Evolutionary conservation across 2,888 invertebrate genomes (phyloP).

Genomic region (Drosophila ezoana): DNA sequence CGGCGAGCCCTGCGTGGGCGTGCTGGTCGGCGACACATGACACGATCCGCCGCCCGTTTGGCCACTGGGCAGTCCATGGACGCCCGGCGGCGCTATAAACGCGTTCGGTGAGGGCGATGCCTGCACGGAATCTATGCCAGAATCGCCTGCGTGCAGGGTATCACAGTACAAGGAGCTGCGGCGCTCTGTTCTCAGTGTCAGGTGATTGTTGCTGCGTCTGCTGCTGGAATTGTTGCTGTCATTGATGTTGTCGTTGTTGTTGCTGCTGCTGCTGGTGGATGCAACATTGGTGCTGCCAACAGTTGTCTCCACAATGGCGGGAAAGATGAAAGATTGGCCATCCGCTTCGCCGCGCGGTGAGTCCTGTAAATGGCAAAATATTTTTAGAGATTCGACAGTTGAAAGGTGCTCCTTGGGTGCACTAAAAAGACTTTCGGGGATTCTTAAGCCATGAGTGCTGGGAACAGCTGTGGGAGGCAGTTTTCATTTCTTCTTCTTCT

Average conservation of each 20-base stretch:
- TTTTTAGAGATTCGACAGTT: conserved; percentile 27
- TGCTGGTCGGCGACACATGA: conserved; percentile 83
- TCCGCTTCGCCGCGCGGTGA: conserved; percentile 89
- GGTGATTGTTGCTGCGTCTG: conserved; percentile 66
- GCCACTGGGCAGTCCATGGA: conserved; percentile 60
- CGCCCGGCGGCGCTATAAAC: conserved; percentile 83
- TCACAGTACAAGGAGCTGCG: conserved; percentile 85
- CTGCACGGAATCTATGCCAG: conserved; percentile 90
- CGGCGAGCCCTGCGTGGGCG: conserved; percentile 84
- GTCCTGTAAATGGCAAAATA: conserved; percentile 84
- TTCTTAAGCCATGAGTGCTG: conserved; percentile 57
- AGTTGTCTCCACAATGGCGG: conserved; percentile 85
- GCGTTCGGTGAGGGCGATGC: conserved; percentile 87
- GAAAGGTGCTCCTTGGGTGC: conserved; percentile 30
- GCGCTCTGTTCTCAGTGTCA: conserved; percentile 70
- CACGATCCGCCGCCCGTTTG: conserved; percentile 81
- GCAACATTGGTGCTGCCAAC: conserved; percentile 66
- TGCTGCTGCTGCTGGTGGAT: conserved; percentile 57
- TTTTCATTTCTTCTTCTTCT: conserved; percentile 11
- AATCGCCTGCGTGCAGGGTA: conserved; percentile 87
- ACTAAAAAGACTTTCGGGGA: conserved; percentile 25
- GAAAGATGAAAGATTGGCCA: conserved; percentile 89
- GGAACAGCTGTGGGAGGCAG: conserved; percentile 46
- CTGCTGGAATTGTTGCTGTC: conserved; percentile 39
- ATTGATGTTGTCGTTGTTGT: conserved; percentile 44